Base-by-base conservation (phyloP, 2,113 vertebrate species). In the Elephas maximus region DNA sequence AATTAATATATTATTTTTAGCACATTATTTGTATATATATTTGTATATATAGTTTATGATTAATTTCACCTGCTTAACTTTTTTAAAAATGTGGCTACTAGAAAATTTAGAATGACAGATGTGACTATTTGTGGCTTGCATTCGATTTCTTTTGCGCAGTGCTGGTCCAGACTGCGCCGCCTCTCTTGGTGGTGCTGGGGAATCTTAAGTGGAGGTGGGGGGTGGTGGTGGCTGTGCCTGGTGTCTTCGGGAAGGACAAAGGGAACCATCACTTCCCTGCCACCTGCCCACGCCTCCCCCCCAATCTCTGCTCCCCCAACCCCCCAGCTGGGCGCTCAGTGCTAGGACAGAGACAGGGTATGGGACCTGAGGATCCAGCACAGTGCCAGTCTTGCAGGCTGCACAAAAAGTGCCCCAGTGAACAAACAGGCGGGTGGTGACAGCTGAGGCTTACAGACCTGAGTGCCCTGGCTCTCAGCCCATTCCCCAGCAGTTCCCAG, bases 391-490 rank as follows among this genome's bases (percentile, higher is more conserved):
- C 28, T 93, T 14, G 82, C 62, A 80, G 69, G 53, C 18, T 69
- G 80, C 71, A 93, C 83, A 44, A 11, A 94, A 86, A 51, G 95
- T 88, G 79, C 76, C 93, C 44, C 37, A 48, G 83, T 77, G 96
- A 92, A 98, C 73, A 97, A 96, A 96, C 80, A 97, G 95, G 88
- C 17, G 79, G 84, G 37, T 51, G 77, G 92, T 76, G 94, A 97
- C 96, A 98, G 96, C 97, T 87, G 87, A 48, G 78, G 95, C 96
- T 97, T 97, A 97, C 18, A 51, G 91, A 93, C 94, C 92, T 63
- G 93, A 71, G 69, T 3, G 0, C 45, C 33, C 88, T 97, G 96
- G 93, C 85, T 73, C 26, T 67, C 0, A 0, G 93, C 94, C 95
- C 5, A 41, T 63, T 74, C 53, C 80, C 71, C 92, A 95, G n/a